Conservation (phyloP, 2,113 vertebrate genomes). For the Sebastes schlegelii region DNA sequence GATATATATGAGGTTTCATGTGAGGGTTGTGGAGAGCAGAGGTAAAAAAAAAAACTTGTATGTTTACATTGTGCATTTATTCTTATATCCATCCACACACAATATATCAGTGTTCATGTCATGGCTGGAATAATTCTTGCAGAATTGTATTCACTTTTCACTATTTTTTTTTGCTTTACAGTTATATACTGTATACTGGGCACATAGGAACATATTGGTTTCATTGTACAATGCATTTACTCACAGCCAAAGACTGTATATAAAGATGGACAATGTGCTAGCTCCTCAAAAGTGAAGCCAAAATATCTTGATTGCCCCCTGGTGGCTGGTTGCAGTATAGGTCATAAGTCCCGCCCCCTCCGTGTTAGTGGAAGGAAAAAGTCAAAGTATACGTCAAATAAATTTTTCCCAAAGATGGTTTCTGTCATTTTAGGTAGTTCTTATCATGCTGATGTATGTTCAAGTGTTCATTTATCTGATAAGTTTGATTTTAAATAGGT, state of each 20-base stretch:
- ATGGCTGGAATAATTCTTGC: constrained; percentile 23
- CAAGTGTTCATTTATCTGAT: no score
- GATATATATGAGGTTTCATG: neutral
- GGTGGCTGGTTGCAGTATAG: no score
- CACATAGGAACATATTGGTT: constrained; percentile 38
- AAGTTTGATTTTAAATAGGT: no score
- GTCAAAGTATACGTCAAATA: no score
- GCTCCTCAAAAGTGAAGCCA: no score
- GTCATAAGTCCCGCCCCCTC: no score
- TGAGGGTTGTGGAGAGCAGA: neutral
- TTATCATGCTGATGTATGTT: no score
- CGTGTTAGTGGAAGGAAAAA: no score
- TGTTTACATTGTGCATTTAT: constrained; percentile 51
- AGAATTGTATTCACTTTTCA: constrained; percentile 27
- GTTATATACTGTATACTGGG: constrained; percentile 35
- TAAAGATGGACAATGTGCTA: no score
- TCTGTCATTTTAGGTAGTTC: no score
- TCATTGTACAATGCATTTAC: constrained; percentile 36
- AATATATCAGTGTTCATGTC: constrained; percentile 28
- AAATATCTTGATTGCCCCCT: no score
- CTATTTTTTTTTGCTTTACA: constrained; percentile 42
- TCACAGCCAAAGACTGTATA: neutral
- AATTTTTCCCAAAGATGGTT: no score
- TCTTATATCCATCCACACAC: constrained; percentile 46
- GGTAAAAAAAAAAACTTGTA: neutral